Conservation (phyloP, 2,888 invertebrate species). For the Agrochola circellaris region DNA sequence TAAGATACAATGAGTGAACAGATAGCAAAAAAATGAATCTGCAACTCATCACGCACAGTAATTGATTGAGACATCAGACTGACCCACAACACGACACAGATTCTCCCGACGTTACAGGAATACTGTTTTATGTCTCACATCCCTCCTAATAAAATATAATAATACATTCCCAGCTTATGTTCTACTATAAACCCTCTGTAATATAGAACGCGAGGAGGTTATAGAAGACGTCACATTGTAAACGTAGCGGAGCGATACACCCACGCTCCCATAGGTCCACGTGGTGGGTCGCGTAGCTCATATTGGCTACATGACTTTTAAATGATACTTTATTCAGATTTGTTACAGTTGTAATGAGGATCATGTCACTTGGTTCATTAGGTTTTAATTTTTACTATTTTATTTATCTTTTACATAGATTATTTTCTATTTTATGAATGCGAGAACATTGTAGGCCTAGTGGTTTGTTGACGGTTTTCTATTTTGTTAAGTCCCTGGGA, state of each 20-base stretch:
- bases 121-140: slow-evolving; percentile 42
- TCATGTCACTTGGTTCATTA: too few species aligned
- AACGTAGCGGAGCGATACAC: neutral
- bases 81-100: slow-evolving; percentile 17
- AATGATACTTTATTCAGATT: too few species aligned
- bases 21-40: slow-evolving; percentile 19
- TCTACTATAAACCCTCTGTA: slow-evolving; percentile 1
- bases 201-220: neutral
- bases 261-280: neutral
- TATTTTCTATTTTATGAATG: too few species aligned
- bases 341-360: too few species aligned
- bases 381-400: too few species aligned
- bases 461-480: too few species aligned
- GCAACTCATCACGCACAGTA: neutral
- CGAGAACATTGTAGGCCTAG: too few species aligned
- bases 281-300: neutral
- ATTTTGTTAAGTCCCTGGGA: too few species aligned
- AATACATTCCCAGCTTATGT: slow-evolving; percentile 34
- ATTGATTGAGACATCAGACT: slow-evolving; percentile 16
- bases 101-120: slow-evolving; percentile 20
- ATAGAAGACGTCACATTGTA: neutral
- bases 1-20: slow-evolving; percentile 14
- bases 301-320: neutral
- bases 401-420: too few species aligned
- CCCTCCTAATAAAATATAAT: slow-evolving; percentile 43